These are phyloP conservation scores for Ctenosaura bakeri DNA, from an alignment of 2,797 vertebrate species.

Conservation along the genomic window DNA sequence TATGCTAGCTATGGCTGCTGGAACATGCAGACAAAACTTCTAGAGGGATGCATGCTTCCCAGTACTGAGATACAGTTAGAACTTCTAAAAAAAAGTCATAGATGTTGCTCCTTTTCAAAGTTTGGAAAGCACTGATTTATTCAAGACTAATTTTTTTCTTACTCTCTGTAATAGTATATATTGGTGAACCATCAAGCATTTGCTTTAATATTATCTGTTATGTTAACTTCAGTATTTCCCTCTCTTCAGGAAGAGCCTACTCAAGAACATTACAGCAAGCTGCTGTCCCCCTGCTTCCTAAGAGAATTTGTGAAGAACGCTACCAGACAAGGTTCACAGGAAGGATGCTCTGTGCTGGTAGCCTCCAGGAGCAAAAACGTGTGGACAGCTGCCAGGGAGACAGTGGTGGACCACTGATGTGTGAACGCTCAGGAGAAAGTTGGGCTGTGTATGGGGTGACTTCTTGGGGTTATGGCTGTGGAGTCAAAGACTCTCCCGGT, in stretches of 20 bases:
- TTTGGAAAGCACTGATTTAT: not conserved
- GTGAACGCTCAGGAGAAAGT: conserved; percentile 85
- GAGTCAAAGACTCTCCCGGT: conserved; percentile 91
- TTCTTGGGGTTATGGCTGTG: conserved; percentile 96
- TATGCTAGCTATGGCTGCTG: too few species aligned
- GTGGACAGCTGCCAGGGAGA: conserved; percentile 98
- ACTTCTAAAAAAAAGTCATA: not conserved
- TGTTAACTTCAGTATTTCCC: not conserved
- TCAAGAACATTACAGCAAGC: conserved; percentile 97
- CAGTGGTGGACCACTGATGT: conserved; percentile 95
- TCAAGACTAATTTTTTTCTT: too few species aligned
- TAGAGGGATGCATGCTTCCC: too few species aligned
- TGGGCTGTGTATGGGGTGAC: conserved; percentile 98
- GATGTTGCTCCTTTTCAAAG: not conserved
- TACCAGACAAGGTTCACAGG: conserved; percentile 90
- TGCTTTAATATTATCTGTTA: conserved; percentile 8
- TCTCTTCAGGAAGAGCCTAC: conserved; percentile 88
- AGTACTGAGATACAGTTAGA: too few species aligned
- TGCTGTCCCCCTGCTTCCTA: conserved; percentile 89
- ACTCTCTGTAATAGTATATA: not conserved
- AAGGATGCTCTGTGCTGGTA: conserved; percentile 97
- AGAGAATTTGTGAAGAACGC: conserved; percentile 88
- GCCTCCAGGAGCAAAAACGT: conserved; percentile 80
- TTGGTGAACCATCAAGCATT: not conserved
- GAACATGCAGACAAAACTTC: too few species aligned